Base-by-base conservation (phyloP, 2,888 invertebrate species). In the Coenonympha arcania region DNA sequence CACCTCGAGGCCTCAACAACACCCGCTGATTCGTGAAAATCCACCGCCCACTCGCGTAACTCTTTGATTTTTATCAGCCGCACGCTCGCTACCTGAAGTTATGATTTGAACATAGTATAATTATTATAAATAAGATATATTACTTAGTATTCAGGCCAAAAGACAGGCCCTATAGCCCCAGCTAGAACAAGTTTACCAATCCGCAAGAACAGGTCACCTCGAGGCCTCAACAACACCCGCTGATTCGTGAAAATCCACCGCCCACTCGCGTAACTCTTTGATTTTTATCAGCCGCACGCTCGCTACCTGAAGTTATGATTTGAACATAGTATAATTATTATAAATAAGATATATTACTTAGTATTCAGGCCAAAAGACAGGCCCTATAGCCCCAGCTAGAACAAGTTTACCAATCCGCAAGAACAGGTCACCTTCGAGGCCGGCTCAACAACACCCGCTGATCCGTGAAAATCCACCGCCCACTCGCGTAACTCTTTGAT, bases 361-460 rank as follows among this genome's bases (percentile, higher is more conserved):
- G 15, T 39, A 24, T 39, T 39, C 39, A 44, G 44, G 24, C 13
- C 30, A n/a, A n/a, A n/a, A n/a, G 31, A 34, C 34, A 18, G 33
- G 22, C 34, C 28, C 65, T 63, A 62, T 64, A 64, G 65, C 63
- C 45, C 66, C 60, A 56, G 13, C 33, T 41, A 48, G 71, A 77
- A 82, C 81, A 69, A 81, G 83, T 83, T 81, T 80, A 69, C 69
- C 70, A 68, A 74, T 73, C 73, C 71, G 75, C 74, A 73, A 63
- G 60, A 69, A 68, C 78, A 68, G 74, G 75, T 75, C 77, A 75
- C 73, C 73, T 75, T 66, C 66, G 46, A 49, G 42, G 48, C 47
- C 71, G 76, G 75, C 73, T 75, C 73, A 71, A 76, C 71, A 78
- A 79, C 76, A 76, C 73, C 76, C 72, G 71, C 66, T 66, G 74